These are phyloP conservation scores for Drosophila obscura DNA, from an alignment of 1,140 invertebrate genomes.

Conservation along the genomic window DNA sequence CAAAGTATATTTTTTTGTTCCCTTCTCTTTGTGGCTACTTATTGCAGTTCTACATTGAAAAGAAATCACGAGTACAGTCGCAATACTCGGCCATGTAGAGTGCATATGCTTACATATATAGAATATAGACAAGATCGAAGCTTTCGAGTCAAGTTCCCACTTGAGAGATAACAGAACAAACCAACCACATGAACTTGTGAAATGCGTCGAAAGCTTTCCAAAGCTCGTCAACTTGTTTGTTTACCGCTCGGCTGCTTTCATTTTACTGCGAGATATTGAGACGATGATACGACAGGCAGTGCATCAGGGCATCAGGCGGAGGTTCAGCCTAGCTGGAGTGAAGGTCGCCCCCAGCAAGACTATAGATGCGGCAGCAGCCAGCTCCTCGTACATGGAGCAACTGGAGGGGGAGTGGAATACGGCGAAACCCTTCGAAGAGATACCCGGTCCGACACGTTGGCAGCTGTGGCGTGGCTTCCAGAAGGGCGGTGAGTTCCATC, in stretches of 20 bases:
- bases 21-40: too few species aligned
- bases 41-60: too few species aligned
- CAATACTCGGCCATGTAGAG: too few species aligned
- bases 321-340: slow-evolving; percentile 21
- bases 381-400: slow-evolving; percentile 23
- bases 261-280: background rate
- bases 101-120: too few species aligned
- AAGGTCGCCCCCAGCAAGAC: too few species aligned
- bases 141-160: too few species aligned
- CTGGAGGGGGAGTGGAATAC: slow-evolving; percentile 52
- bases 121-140: too few species aligned
- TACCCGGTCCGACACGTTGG: slow-evolving; percentile 62
- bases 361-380: slow-evolving; percentile 7
- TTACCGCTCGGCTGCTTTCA: background rate
- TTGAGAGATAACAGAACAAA: too few species aligned
- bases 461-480: slow-evolving; percentile 55
- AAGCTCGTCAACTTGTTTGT: background rate
- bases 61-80: too few species aligned
- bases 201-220: slow-evolving; percentile 15
- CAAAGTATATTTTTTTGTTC: too few species aligned
- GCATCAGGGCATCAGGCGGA: background rate
- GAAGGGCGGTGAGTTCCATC: slow-evolving; percentile 54
- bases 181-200: background rate
- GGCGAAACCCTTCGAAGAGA: slow-evolving; percentile 39
- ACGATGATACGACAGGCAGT: slow-evolving; percentile 16